Percentiles rank a stretch among this genome's conserved stretches.
phyloP scores from a whole-genome alignment of 2,113 vertebrate genomes.

The Micromys minutus region DNA sequence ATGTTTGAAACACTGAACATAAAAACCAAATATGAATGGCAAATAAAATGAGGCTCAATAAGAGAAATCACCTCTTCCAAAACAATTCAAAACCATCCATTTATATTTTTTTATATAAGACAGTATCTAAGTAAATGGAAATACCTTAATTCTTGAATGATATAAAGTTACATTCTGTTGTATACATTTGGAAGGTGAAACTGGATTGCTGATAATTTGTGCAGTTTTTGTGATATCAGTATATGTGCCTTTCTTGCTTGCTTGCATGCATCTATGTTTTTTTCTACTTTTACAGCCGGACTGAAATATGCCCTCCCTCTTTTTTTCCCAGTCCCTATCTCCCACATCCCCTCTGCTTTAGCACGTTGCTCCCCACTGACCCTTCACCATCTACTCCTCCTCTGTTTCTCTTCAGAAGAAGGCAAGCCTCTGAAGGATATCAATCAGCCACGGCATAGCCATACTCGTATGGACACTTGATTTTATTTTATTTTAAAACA shows the following conservation, averaged over 20 bases:
- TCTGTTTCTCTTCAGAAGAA: background rate
- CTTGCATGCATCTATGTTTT: too few relatives aligned
- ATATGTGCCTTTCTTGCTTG: background rate
- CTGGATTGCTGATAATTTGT: background rate
- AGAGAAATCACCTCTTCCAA: background rate
- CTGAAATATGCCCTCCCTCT: background rate
- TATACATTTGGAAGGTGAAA: background rate
- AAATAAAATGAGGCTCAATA: background rate
- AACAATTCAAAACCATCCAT: background rate
- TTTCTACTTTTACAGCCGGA: background rate
- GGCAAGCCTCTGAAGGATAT: background rate
- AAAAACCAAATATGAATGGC: background rate
- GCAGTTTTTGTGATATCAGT: background rate
- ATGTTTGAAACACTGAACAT: background rate
- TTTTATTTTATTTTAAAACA: background rate
- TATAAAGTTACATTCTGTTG: background rate
- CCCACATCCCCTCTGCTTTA: background rate
- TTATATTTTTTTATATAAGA: background rate
- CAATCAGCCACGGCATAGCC: background rate
- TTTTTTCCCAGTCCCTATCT: background rate
- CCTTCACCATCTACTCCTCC: background rate
- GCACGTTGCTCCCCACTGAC: too few relatives aligned
- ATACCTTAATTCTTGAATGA: background rate
- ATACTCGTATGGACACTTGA: background rate
- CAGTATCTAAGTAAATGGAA: background rate